A percentile compares a stretch with the other conserved stretches of the same genome.
Evolutionary conservation across 2,888 invertebrate species (phyloP).

Genomic region (Altica lythri): DNA sequence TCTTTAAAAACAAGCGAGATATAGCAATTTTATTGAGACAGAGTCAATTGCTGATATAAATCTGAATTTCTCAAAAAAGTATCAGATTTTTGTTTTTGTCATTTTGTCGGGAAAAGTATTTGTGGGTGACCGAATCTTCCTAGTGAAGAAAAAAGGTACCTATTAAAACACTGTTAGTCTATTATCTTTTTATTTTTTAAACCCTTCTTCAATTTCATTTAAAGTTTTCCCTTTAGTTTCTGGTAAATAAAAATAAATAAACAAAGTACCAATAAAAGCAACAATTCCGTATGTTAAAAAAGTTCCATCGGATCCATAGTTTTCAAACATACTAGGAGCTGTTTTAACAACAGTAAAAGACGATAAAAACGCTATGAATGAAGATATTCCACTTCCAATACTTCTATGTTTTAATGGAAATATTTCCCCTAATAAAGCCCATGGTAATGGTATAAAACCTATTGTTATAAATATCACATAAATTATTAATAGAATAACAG

Average conservation of each 20-base stretch:
- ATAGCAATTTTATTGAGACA: too few relatives aligned
- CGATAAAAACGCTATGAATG: conserved; percentile 67
- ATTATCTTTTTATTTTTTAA: conserved; percentile 45
- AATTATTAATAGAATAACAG: conserved; percentile 59
- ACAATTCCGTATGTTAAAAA: conserved; percentile 67
- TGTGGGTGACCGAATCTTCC: too few relatives aligned
- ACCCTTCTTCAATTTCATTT: conserved; percentile 69
- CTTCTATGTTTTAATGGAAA: conserved; percentile 64
- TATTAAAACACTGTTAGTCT: too few relatives aligned
- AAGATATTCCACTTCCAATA: conserved; percentile 69
- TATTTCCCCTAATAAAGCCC: conserved; percentile 77
- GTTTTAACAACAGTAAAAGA: conserved; percentile 72
- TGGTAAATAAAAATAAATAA: conserved; percentile 66
- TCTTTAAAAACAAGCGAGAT: too few relatives aligned
- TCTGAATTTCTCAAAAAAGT: too few relatives aligned
- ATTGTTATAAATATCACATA: conserved; percentile 66
- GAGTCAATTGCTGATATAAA: too few relatives aligned
- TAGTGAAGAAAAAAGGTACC: too few relatives aligned
- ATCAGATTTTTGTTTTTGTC: too few relatives aligned
- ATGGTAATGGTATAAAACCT: conserved; percentile 62
- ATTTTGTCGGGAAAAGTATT: too few relatives aligned
- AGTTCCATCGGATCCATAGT: conserved; percentile 65
- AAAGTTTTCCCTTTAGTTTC: conserved; percentile 73
- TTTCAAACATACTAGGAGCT: conserved; percentile 64
- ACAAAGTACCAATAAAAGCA: conserved; percentile 63